These are phyloP conservation scores for Cyprinodon brontotheroides DNA, from an alignment of 2,113 vertebrate species.

Conservation along the genomic window DNA sequence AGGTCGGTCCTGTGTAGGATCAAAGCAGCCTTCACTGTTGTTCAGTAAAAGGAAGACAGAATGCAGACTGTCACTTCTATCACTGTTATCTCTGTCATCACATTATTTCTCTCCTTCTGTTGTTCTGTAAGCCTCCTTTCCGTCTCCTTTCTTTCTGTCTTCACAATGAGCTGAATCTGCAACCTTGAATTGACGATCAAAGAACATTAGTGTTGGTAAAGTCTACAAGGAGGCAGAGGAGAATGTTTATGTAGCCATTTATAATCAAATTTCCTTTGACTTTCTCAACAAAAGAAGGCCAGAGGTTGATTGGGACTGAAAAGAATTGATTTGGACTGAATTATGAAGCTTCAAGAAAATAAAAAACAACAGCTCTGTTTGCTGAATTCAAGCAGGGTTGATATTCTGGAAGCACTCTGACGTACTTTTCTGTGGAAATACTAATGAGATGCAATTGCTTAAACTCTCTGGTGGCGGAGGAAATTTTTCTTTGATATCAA, in stretches of 20 bases:
- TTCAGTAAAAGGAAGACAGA: conserved; percentile 48
- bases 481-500: conserved; percentile 29
- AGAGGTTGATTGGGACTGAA: conserved; percentile 27
- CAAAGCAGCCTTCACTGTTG: conserved; percentile 63
- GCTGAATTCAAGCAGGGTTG: conserved; percentile 35
- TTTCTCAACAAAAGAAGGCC: conserved; percentile 40
- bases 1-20: conserved; percentile 55
- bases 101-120: conserved; percentile 23
- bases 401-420: not conserved
- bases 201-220: conserved; percentile 8
- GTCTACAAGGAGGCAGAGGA: conserved; percentile 6
- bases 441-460: conserved; percentile 48
- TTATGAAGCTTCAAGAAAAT: conserved; percentile 33
- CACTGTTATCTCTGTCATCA: conserved; percentile 46
- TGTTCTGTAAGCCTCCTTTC: not conserved
- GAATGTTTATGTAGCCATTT: conserved; percentile 40
- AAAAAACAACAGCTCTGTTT: conserved; percentile 38
- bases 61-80: conserved; percentile 53
- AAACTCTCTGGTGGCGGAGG: conserved; percentile 25
- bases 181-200: conserved; percentile 19
- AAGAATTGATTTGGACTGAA: conserved; percentile 15
- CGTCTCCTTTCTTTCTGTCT: conserved; percentile 11
- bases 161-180: conserved; percentile 12
- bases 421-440: conserved; percentile 20
- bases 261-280: conserved; percentile 24